Evolutionary conservation across 2,113 vertebrate genomes (phyloP).

Genomic region (Podilymbus podiceps): DNA sequence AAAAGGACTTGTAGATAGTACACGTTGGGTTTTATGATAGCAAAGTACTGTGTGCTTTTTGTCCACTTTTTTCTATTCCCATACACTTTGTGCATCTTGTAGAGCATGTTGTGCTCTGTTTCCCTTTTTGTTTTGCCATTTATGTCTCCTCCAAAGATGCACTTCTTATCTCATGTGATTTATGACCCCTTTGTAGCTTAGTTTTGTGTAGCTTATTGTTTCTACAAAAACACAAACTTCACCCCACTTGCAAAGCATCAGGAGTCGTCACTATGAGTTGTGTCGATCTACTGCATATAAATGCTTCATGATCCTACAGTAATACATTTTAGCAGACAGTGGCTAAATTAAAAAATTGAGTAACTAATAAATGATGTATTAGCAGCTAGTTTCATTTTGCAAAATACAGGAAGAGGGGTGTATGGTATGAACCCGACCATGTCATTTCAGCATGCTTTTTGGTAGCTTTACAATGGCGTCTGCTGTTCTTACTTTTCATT

Average conservation of each 20-base stretch:
- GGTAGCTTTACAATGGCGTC: neutral
- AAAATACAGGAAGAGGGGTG: neutral
- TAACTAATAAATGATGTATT: neutral
- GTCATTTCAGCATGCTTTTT: neutral
- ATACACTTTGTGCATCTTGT: neutral
- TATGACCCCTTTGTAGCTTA: neutral
- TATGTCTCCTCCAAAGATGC: neutral
- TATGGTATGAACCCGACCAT: neutral
- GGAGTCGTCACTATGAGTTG: neutral
- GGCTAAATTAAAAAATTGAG: neutral
- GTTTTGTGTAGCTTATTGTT: neutral
- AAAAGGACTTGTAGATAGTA: neutral
- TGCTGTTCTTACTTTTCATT: neutral
- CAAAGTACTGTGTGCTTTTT: neutral
- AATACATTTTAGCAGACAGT: neutral
- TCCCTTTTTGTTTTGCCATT: neutral
- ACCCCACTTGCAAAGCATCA: neutral
- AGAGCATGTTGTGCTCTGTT: neutral
- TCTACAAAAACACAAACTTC: neutral
- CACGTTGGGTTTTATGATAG: rapidly evolving
- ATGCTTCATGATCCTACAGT: neutral
- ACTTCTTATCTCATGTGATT: neutral
- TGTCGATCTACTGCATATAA: neutral
- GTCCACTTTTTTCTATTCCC: neutral
- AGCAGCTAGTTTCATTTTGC: neutral